Conservation (phyloP, 1,140 invertebrate species). For the Fragariocoptes setiger region DNA sequence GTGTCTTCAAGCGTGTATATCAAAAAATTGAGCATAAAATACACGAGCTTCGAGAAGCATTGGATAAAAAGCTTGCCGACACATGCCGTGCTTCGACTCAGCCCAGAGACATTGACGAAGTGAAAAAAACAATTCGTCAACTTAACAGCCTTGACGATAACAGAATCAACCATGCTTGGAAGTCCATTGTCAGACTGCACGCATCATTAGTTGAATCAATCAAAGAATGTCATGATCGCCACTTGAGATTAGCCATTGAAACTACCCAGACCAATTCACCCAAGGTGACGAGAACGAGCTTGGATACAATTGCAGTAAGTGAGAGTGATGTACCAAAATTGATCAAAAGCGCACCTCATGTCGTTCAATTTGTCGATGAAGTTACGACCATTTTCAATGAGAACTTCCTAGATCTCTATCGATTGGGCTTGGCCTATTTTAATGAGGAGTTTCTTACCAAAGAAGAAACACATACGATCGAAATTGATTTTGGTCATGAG, state of each 20-base stretch:
- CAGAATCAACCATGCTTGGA: constrained; percentile 70
- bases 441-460: constrained; percentile 40
- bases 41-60: constrained; percentile 35
- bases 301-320: neutral
- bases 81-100: constrained; percentile 2
- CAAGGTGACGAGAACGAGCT: constrained; percentile 1
- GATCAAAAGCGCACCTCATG: constrained; percentile 14
- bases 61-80: constrained; percentile 36
- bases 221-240: constrained; percentile 24
- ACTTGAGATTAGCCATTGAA: constrained; percentile 17
- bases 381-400: constrained; percentile 31
- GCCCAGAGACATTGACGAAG: constrained; percentile 12
- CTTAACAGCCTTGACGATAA: constrained; percentile 28
- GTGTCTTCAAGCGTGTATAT: constrained; percentile 35
- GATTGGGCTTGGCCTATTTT: constrained; percentile 59
- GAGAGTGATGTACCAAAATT: neutral
- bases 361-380: constrained; percentile 35
- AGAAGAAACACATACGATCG: too few species aligned
- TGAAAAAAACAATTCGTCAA: constrained; percentile 18
- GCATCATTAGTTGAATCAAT: constrained; percentile 34
- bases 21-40: constrained; percentile 66
- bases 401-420: constrained; percentile 51
- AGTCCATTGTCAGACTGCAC: constrained; percentile 43
- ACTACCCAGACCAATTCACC: neutral
- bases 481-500: constrained; percentile 11